Evolutionary conservation across 2,797 vertebrate genomes (phyloP).

Genomic region (Liasis olivaceus): DNA sequence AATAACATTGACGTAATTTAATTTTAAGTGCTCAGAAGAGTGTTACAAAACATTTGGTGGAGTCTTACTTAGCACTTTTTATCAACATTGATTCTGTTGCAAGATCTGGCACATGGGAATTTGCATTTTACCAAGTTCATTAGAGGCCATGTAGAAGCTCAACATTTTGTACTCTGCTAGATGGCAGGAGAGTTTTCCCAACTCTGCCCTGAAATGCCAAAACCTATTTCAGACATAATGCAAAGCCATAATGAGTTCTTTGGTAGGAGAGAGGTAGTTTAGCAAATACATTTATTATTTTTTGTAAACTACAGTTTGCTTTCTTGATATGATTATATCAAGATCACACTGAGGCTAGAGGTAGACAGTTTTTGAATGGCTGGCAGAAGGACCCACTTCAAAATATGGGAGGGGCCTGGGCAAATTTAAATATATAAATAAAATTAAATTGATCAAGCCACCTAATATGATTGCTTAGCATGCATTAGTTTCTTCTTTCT

Average conservation of each 20-base stretch:
- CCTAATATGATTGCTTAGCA: not conserved
- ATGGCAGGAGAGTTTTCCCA: not conserved
- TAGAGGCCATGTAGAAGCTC: not conserved
- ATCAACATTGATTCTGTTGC: not conserved
- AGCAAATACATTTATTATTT: not conserved
- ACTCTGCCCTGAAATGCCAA: not conserved
- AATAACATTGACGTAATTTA: not conserved
- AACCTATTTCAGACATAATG: not conserved
- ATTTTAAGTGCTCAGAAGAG: not conserved
- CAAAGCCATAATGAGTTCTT: not conserved
- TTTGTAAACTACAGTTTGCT: not conserved
- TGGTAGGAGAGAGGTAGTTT: not conserved
- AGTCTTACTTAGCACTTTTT: not conserved
- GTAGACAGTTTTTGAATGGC: not conserved
- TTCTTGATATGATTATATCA: not conserved
- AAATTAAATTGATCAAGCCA: not conserved
- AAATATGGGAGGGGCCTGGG: not conserved
- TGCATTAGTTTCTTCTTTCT: not conserved
- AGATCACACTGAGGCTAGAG: not conserved
- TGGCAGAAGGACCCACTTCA: not conserved
- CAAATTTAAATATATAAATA: not conserved
- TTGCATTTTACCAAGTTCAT: not conserved
- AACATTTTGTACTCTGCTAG: not conserved
- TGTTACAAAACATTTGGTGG: not conserved
- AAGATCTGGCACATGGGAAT: not conserved